These are phyloP conservation scores for Periophthalmus magnuspinnatus DNA, from an alignment of 2,797 vertebrate species.

Conservation along the genomic window DNA sequence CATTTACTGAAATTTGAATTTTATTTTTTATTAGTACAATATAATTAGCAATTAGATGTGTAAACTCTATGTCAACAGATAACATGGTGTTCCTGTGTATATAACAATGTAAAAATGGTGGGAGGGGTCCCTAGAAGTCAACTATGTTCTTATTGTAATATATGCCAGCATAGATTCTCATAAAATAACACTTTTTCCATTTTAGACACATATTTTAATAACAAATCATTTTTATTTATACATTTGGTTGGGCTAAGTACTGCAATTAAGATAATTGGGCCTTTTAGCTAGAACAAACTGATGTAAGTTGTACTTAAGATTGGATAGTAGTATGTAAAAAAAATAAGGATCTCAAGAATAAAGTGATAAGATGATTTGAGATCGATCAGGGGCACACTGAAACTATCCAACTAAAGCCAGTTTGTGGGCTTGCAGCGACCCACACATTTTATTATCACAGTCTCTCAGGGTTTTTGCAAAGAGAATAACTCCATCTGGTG, in stretches of 20 bases:
- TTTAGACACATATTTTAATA: neutral
- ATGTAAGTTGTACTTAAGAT: neutral
- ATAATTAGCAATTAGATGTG: no score
- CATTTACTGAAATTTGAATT: slow-evolving; percentile 25
- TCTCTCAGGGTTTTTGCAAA: slow-evolving; percentile 8
- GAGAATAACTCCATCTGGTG: slow-evolving; percentile 39
- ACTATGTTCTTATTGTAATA: no score
- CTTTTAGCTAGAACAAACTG: no score
- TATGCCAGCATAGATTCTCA: no score
- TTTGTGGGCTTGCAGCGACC: slow-evolving; percentile 10
- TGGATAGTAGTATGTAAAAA: neutral
- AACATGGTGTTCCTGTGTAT: no score
- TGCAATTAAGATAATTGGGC: neutral
- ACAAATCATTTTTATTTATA: neutral
- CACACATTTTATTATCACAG: neutral
- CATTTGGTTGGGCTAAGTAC: neutral
- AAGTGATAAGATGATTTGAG: neutral
- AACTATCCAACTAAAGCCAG: slow-evolving; percentile 3
- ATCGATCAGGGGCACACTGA: neutral
- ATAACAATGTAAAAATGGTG: neutral
- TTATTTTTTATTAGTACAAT: slow-evolving; percentile 35
- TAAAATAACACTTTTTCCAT: no score
- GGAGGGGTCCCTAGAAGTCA: neutral
- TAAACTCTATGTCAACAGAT: neutral
- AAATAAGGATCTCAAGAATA: neutral